Percentiles rank a stretch among this genome's conserved stretches.
phyloP scores from a whole-genome alignment of 2,888 invertebrate species.

The Elmis aenea region DNA sequence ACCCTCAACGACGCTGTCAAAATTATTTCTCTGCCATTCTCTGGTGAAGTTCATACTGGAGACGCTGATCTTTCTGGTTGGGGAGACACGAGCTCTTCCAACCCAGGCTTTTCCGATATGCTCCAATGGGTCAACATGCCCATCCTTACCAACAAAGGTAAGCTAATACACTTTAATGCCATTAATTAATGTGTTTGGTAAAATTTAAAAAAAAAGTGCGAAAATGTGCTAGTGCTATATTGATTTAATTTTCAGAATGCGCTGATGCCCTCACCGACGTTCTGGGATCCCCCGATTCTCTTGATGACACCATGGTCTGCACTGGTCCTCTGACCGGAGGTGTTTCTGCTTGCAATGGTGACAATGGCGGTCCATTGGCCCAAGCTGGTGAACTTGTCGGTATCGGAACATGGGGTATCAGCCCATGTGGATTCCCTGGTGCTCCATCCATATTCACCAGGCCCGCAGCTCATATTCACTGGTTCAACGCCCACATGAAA shows the following conservation, averaged over 20 bases:
- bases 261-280: slow-evolving; percentile 41
- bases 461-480: slow-evolving; percentile 49
- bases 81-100: slow-evolving; percentile 39
- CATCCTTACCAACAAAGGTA: slow-evolving; percentile 6
- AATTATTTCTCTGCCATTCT: slow-evolving; percentile 39
- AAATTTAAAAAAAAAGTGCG: too few species aligned
- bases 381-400: slow-evolving; percentile 40
- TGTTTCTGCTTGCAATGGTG: slow-evolving; percentile 52
- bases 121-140: slow-evolving; percentile 7
- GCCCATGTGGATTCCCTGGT: slow-evolving; percentile 49
- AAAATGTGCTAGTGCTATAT: too few species aligned
- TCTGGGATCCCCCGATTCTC: slow-evolving; percentile 41
- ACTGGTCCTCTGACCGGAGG: slow-evolving; percentile 50
- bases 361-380: slow-evolving; percentile 52
- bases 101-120: slow-evolving; percentile 3
- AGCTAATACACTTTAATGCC: too few species aligned
- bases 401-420: slow-evolving; percentile 52
- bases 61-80: slow-evolving; percentile 46
- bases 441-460: slow-evolving; percentile 52
- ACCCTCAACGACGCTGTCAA: slow-evolving; percentile 35
- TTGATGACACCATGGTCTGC: slow-evolving; percentile 50
- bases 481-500: slow-evolving; percentile 35
- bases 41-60: slow-evolving; percentile 32
- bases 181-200: too few species aligned
- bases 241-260: slow-evolving; percentile 42